Conservation (phyloP, 92 coral and sea anemone genomes). For the Diadumene lineata region DNA sequence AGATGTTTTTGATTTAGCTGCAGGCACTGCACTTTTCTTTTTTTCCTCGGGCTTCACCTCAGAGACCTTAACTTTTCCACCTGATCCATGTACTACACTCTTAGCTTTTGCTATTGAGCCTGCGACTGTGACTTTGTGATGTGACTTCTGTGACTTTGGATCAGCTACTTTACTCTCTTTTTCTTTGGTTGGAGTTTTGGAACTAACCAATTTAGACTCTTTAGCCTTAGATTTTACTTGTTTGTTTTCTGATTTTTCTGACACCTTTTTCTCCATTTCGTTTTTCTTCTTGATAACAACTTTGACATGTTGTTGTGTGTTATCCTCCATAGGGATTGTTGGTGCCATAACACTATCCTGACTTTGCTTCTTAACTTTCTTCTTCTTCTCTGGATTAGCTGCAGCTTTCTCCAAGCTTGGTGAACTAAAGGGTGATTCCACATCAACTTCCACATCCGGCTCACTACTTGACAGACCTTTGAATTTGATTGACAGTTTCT, state of each 20-base stretch:
- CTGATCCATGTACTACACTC: too few relatives aligned
- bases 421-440: conserved; percentile 13
- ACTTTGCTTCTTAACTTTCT: conserved; percentile 30
- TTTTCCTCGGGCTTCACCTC: too few relatives aligned
- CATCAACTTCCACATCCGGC: conserved; percentile 41
- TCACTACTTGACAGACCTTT: conserved; percentile 62
- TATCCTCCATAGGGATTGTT: conserved; percentile 18
- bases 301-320: conserved; percentile 69
- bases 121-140: too few relatives aligned
- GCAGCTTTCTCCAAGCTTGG: neutral
- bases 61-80: too few relatives aligned
- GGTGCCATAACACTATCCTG: neutral
- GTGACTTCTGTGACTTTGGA: too few relatives aligned
- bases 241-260: neutral
- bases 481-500: conserved; percentile 74
- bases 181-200: too few relatives aligned
- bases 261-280: neutral
- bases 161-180: too few relatives aligned
- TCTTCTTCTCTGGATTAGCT: conserved; percentile 44
- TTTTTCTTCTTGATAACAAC: conserved; percentile 75
- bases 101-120: too few relatives aligned
- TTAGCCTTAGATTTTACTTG: conserved; percentile 11
- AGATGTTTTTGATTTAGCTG: too few relatives aligned
- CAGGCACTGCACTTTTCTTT: conserved; percentile 5
- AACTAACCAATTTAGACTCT: conserved; percentile 12